These are phyloP conservation scores for Daptonema setosum DNA, from an alignment of 2,888 invertebrate species.

Conservation along the genomic window DNA sequence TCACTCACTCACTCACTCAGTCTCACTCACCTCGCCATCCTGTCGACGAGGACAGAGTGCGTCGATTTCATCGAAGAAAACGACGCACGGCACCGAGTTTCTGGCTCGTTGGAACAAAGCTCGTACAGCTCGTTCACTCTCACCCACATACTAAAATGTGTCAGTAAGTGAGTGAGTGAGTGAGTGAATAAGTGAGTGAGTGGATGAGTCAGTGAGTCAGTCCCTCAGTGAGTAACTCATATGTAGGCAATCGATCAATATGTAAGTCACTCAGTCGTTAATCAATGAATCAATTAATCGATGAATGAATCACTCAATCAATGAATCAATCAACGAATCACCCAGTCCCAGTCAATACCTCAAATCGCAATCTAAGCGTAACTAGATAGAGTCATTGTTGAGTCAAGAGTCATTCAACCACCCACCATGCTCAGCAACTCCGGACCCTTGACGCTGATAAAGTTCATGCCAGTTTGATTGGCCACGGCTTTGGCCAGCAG, in stretches of 20 bases:
- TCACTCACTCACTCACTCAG: too few relatives aligned
- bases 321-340: too few relatives aligned
- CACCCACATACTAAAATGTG: constrained; percentile 60
- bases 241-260: too few relatives aligned
- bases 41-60: constrained; percentile 73
- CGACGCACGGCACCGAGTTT: constrained; percentile 86
- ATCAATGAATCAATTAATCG: too few relatives aligned
- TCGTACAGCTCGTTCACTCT: constrained; percentile 88
- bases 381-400: neutral
- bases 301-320: neutral
- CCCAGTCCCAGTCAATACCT: too few relatives aligned
- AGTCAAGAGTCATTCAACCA: neutral
- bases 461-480: constrained; percentile 93
- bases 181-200: too few relatives aligned
- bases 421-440: constrained; percentile 80
- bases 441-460: constrained; percentile 93
- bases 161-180: too few relatives aligned
- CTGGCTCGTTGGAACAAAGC: constrained; percentile 78
- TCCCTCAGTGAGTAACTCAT: neutral
- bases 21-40: constrained; percentile 37
- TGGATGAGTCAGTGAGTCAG: too few relatives aligned
- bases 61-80: constrained; percentile 96
- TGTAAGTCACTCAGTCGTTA: too few relatives aligned
- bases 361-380: neutral
- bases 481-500: constrained; percentile 90